Evolutionary conservation across 2,888 invertebrate species (phyloP), one percentile per base, ranked within the genome.

Genomic region (Leptopterna dolabrata): DNA sequence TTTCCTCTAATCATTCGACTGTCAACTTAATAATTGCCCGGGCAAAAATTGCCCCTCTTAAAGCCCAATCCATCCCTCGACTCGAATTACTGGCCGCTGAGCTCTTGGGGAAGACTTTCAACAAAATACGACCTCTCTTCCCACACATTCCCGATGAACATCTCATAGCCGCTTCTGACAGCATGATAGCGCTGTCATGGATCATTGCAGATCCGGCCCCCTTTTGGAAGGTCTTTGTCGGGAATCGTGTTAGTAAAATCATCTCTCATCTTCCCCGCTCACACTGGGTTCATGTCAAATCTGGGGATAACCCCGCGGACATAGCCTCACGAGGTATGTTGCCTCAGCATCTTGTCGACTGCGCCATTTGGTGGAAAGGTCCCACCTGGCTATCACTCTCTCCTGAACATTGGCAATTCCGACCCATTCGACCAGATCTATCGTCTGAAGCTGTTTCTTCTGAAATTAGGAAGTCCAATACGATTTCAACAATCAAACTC

Each of bases 51-150:
- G 88, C 89, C 0, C 89, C 89, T 0, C 13, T 88, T 6, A 88
- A 89, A 78, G 24, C 73, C 13, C 13, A 86, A n/a, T 87, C 87
- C 14, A 85, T 89, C 11, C 89, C 89, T 0, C 78, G 86, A 13
- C 55, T 89, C 6, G 88, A 89, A 70, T 78, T 89, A 3, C 87
- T 88, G 76, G 87, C 88, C n/a, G 82, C 84, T 0, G 41, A 27
- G 29, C 71, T 81, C 19, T 27, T 88, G 9, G 45, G 81, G 9
- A 87, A 80, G 76, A 29, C 88, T 0, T 47, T 80, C 30, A 16
- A 41, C 14, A 30, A n/a, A 19, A 30, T 30, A 11, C 30, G 30
- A 13, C 30, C 30, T 13, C 36, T 36, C 13, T 76, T 30, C 41
- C 76, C 76, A 11, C 11, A 76, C 13, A 27, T 76, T 7, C 14